Percentiles rank a stretch among this genome's conserved stretches.
Conservation (phyloP, 92 coral and sea anemone species). For the Bergia sp. region DNA sequence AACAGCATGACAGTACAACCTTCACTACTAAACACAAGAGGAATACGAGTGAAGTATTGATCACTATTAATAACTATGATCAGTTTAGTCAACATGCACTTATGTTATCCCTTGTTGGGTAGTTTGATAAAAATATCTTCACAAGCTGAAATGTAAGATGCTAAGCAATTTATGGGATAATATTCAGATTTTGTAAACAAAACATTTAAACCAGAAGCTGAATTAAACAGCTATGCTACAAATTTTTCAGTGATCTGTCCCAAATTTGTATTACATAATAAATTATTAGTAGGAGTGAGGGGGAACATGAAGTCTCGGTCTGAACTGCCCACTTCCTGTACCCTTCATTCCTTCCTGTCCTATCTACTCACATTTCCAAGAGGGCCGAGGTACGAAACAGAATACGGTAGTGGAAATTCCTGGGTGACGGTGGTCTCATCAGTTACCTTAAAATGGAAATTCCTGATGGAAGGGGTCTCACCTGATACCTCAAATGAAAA, state of each 20-base stretch:
- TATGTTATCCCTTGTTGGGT: too few species aligned
- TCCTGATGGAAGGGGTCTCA: too few species aligned
- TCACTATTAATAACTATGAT: too few species aligned
- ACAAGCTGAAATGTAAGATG: too few species aligned
- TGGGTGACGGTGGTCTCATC: slow-evolving; percentile 11
- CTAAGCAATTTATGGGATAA: too few species aligned
- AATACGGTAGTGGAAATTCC: slow-evolving; percentile 24
- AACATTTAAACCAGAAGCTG: background rate
- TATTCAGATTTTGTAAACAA: too few species aligned
- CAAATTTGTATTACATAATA: slow-evolving; percentile 13
- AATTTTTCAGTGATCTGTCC: slow-evolving; percentile 14
- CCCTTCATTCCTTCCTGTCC: slow-evolving; percentile 18
- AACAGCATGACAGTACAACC: too few species aligned
- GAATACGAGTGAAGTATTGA: too few species aligned
- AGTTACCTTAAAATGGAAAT: background rate
- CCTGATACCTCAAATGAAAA: too few species aligned
- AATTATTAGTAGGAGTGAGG: slow-evolving; percentile 3
- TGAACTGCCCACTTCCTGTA: slow-evolving; percentile 10
- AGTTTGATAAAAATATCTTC: too few species aligned
- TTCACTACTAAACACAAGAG: too few species aligned
- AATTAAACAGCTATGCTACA: slow-evolving; percentile 2
- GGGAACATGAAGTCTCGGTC: background rate
- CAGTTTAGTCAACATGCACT: too few species aligned
- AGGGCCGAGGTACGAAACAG: slow-evolving; percentile 17
- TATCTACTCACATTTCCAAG: background rate